Base-by-base conservation (phyloP, 23 tunicate genomes). In the Clavelina lepadiformis region DNA sequence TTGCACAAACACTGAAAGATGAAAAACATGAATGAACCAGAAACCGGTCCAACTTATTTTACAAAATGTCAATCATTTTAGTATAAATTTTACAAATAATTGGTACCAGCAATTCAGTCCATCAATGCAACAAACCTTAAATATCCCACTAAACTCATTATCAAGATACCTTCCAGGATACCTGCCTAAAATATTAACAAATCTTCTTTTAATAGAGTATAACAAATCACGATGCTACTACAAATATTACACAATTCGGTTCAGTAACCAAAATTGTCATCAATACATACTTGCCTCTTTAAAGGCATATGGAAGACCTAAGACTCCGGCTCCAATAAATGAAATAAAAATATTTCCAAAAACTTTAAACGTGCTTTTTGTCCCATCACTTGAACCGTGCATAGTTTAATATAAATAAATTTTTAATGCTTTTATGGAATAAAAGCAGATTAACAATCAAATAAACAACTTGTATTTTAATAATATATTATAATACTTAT, bases 311-410 rank as follows among this genome's bases (percentile, higher is more conserved):
- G 98, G 98, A 35, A 93, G 72, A 36, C 98, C 98, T 6, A 85
- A 65, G 33, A 85, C 98, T 3, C 98, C 98, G 22, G 98, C 94
- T 0, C 98, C 98, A 68, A 93, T 93, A 49, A 93, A 93, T 8
- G 98, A 93, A 49, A 93, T 93, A 59, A 93, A 93, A 36, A 93
- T 93, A 64, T 93, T 93, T 28, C 98, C 98, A 67, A 93, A 93
- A 0, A 93, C 93, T 67, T 93, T 93, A 15, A 76, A 36, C 7
- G 79, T 58, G 57, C 98, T 85, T 41, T 45, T 68, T 6, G 88
- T 93, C 15, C 94, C 94, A 18, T 68, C 82, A 30, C 86, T 80
- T 18, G 94, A 85, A 15, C 76, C 96, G 55, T 83, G 92, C 92
- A 83, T 83, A 22, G 21, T 78, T 53, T 1, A 55, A 28, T 36